Evolutionary conservation across 2,888 invertebrate species (phyloP), one percentile per base, ranked within the genome.

Genomic region (Blera fallax): DNA sequence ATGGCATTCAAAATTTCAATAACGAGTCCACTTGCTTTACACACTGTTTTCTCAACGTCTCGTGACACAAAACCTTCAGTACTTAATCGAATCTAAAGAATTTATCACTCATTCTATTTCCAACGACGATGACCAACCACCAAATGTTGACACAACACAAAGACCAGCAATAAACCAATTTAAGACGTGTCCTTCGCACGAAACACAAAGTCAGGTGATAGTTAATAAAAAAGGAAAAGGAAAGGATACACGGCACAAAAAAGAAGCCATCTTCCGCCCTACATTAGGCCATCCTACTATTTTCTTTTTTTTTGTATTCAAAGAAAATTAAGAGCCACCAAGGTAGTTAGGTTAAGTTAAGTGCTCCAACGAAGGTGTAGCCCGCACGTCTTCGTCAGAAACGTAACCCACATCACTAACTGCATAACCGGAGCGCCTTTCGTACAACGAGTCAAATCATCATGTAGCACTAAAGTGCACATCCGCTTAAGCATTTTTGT

Each of bases 381-480:
- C 48, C 74, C 29, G 67, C 79, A 79, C 73, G 73, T 79, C 73
- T 62, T 62, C 60, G n/a, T 78, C 45, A 58, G 50, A 52, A 72
- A 65, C 37, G 11, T 27, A 76, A 32, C 24, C 62, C 62, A 56
- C n/a, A n/a, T n/a, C n/a, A n/a, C n/a, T n/a, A n/a, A n/a, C 27
- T 7, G 24, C 40, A 50, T 56, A 70, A 14, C 43, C 54, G 32
- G 69, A 21, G 48, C 48, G 27, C 16, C 48, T 60, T 64, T 69
- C 24, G 32, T 32, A 27, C 18, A 45, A 48, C 43, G 64, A 74
- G 74, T 43, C 81, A 72, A 85, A 81, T 85, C 81, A 73, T 81
- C 85, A 81, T 81, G 85, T 76, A 85, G 21, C 65, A 72, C 76
- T 45, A 56, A 85, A 80, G 76, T 85, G 85, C 85, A 85, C 85